Conservation (phyloP, 1,140 invertebrate species). For the Himalopsyche phryganea region DNA sequence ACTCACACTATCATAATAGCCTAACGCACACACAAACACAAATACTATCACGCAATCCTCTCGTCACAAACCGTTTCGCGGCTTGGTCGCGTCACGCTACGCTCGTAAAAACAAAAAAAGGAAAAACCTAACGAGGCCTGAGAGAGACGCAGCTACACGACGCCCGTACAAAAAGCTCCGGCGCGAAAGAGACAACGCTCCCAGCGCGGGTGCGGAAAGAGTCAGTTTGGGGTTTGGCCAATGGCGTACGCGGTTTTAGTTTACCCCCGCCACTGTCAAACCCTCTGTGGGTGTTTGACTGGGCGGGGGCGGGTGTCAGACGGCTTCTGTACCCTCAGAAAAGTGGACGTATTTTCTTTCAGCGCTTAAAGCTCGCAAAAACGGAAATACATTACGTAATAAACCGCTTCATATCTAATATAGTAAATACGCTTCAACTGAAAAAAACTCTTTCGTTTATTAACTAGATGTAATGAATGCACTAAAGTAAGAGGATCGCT, state of each 20-base stretch:
- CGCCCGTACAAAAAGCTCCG: slow-evolving; percentile 33
- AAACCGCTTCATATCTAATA: too few relatives aligned
- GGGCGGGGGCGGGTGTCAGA: slow-evolving; percentile 22
- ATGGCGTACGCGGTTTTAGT: slow-evolving; percentile 37
- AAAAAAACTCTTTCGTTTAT: too few relatives aligned
- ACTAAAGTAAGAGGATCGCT: too few relatives aligned
- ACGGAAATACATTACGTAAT: too few relatives aligned
- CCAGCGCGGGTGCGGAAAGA: slow-evolving; percentile 31
- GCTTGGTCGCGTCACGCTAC: slow-evolving; percentile 32
- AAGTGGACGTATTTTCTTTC: too few relatives aligned
- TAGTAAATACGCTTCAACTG: too few relatives aligned
- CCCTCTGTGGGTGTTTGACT: slow-evolving; percentile 19
- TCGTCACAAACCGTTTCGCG: slow-evolving; percentile 33
- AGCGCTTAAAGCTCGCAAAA: too few relatives aligned
- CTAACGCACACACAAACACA: slow-evolving; percentile 6
- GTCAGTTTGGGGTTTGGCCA: slow-evolving; percentile 36
- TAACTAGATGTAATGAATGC: too few relatives aligned
- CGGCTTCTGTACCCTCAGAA: neutral
- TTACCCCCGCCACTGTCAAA: slow-evolving; percentile 18
- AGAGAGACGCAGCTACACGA: slow-evolving; percentile 25
- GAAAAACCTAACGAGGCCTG: slow-evolving; percentile 14
- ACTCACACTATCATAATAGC: neutral
- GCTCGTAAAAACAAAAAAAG: slow-evolving; percentile 29
- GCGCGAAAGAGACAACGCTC: slow-evolving; percentile 31
- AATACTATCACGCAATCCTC: slow-evolving; percentile 8